Percentiles rank a stretch among this genome's conserved stretches.
phyloP scores from a whole-genome alignment of 1,140 invertebrate genomes.

The Lineus longissimus region DNA sequence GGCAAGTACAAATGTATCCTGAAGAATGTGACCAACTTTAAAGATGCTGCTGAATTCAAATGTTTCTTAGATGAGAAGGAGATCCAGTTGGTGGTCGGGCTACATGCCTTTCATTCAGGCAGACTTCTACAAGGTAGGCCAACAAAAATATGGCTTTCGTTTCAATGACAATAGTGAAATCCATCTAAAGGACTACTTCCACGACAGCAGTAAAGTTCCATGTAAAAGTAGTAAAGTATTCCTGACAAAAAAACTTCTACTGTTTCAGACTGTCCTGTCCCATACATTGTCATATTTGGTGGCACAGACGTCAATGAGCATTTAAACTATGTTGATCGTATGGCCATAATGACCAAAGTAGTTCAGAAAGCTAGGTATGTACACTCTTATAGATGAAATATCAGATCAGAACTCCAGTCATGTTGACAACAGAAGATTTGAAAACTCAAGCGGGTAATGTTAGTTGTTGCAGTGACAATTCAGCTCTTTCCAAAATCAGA shows the following conservation, averaged over 20 bases:
- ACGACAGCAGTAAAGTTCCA: too few relatives aligned
- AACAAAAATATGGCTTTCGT: background rate
- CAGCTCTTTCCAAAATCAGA: too few relatives aligned
- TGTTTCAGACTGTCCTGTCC: conserved; percentile 18
- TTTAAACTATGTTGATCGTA: conserved; percentile 16
- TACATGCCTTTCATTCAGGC: conserved; percentile 4
- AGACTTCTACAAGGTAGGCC: conserved; percentile 4
- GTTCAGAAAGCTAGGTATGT: conserved; percentile 26
- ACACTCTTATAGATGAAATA: background rate
- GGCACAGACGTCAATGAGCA: conserved; percentile 39
- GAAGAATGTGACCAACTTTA: background rate
- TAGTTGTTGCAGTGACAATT: too few relatives aligned
- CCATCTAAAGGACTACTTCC: too few relatives aligned
- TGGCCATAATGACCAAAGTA: conserved; percentile 28
- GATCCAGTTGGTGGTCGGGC: background rate
- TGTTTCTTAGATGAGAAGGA: background rate
- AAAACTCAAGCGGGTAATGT: too few relatives aligned
- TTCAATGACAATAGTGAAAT: background rate
- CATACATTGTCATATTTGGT: conserved; percentile 34
- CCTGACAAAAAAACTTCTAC: background rate
- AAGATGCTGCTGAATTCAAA: conserved; percentile 1
- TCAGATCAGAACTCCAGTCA: too few relatives aligned
- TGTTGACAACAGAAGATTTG: too few relatives aligned
- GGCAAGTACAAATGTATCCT: background rate
- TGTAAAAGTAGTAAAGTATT: too few relatives aligned